A percentile compares a stretch with the other conserved stretches of the same genome.
phyloP scores from a whole-genome alignment of 2,888 invertebrate genomes.

The Diploptera punctata region DNA sequence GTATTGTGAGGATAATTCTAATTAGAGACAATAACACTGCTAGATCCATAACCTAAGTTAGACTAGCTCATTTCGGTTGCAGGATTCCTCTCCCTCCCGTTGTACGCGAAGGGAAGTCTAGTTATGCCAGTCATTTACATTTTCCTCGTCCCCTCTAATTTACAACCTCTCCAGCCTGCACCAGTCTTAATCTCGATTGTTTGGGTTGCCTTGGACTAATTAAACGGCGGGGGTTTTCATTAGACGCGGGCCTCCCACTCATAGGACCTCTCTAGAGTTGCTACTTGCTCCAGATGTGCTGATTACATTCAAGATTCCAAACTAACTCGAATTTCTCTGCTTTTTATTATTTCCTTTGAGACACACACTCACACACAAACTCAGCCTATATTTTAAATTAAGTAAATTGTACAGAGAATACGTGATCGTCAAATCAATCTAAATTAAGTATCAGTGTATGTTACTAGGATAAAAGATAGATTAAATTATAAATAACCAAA shows the following conservation, averaged over 20 bases:
- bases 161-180: conserved; percentile 37
- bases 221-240: conserved; percentile 48
- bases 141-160: conserved; percentile 35
- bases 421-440: too few relatives aligned
- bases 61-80: neutral
- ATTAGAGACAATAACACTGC: conserved; percentile 15
- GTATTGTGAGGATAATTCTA: neutral
- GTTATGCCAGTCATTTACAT: conserved; percentile 37
- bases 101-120: neutral
- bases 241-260: conserved; percentile 28
- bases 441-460: too few relatives aligned
- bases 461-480: too few relatives aligned
- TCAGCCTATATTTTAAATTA: too few relatives aligned
- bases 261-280: neutral
- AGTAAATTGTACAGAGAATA: too few relatives aligned
- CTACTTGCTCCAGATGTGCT: conserved; percentile 29
- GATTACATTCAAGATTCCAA: conserved; percentile 23
- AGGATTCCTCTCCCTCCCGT: neutral
- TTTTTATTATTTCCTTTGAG: too few relatives aligned
- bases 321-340: neutral
- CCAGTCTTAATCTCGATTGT: conserved; percentile 39
- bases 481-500: too few relatives aligned
- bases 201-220: conserved; percentile 47
- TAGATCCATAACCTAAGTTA: conserved; percentile 1
- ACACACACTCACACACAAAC: too few relatives aligned